These are phyloP conservation scores for Pomatostomus ruficeps DNA, from an alignment of 2,113 vertebrate species.

Conservation along the genomic window DNA sequence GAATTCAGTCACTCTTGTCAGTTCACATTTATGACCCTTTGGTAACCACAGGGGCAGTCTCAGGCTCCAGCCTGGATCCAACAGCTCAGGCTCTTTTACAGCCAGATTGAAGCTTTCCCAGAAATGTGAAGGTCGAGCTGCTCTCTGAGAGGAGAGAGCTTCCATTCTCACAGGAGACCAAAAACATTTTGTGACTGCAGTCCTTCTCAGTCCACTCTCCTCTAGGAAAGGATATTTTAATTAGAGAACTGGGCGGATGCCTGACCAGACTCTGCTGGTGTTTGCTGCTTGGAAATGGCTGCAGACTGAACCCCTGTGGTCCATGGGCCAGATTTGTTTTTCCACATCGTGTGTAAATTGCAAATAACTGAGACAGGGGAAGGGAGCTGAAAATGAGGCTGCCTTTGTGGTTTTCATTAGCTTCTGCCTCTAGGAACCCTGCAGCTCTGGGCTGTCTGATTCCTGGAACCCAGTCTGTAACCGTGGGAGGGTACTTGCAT, in stretches of 20 bases:
- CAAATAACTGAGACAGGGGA: not conserved
- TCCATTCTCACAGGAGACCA: not conserved
- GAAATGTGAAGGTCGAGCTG: not conserved
- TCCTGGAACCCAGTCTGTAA: not conserved
- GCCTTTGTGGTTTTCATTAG: not conserved
- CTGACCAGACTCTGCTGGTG: not conserved
- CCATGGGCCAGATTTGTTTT: not conserved
- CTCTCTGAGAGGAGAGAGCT: not conserved
- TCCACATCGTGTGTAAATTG: not conserved
- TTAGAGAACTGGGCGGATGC: not conserved
- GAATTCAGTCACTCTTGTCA: not conserved
- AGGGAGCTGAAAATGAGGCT: not conserved
- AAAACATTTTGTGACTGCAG: not conserved
- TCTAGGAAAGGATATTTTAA: not conserved
- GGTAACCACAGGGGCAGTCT: not conserved
- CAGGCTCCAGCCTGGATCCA: not conserved
- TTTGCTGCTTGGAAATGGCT: not conserved
- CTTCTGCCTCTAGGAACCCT: not conserved
- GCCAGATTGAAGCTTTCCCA: not conserved
- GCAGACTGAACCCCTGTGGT: not conserved
- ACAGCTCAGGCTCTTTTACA: not conserved
- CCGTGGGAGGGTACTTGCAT: not conserved
- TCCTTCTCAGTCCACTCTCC: not conserved
- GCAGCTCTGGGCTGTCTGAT: not conserved
- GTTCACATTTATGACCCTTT: not conserved